A percentile compares a stretch with the other conserved stretches of the same genome.
Evolutionary conservation across 2,888 invertebrate genomes (phyloP).

Genomic region (Crioceris asparagi): DNA sequence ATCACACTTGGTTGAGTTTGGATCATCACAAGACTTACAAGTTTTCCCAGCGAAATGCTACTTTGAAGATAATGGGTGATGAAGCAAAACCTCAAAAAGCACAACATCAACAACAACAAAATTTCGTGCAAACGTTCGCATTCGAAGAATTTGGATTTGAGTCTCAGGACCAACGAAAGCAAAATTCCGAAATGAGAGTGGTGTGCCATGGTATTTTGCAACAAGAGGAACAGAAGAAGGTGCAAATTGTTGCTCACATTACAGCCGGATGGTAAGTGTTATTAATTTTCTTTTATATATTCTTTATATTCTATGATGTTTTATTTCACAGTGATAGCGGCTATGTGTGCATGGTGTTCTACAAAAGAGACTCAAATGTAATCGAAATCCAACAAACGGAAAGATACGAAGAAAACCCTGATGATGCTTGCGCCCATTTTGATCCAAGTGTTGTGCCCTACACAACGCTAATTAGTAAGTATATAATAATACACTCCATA

Average conservation of each 20-base stretch:
- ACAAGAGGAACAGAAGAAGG: constrained; percentile 47
- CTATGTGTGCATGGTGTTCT: constrained; percentile 66
- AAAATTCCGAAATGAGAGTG: constrained; percentile 44
- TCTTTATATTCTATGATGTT: background rate
- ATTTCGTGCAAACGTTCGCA: constrained; percentile 23
- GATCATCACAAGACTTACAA: constrained; percentile 63
- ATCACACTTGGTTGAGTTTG: constrained; percentile 70
- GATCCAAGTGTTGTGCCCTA: constrained; percentile 43
- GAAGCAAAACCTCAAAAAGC: constrained; percentile 25
- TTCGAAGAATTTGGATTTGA: constrained; percentile 33
- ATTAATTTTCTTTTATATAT: constrained; percentile 1
- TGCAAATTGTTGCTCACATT: constrained; percentile 62
- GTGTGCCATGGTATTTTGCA: constrained; percentile 52
- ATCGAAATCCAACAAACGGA: constrained; percentile 61
- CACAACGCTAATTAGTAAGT: constrained; percentile 59
- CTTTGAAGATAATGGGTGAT: constrained; percentile 42
- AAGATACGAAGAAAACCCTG: constrained; percentile 45
- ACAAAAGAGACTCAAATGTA: constrained; percentile 57
- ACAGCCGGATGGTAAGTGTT: constrained; percentile 62
- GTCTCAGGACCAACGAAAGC: constrained; percentile 32
- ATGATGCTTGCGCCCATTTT: constrained; percentile 54
- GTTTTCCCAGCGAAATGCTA: constrained; percentile 63
- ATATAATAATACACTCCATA: constrained; percentile 3
- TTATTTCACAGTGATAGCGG: constrained; percentile 56
- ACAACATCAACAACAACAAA: constrained; percentile 11